These are phyloP conservation scores for Cercopithecus mitis DNA, from an alignment of 2,797 vertebrate genomes.

Conservation along the genomic window DNA sequence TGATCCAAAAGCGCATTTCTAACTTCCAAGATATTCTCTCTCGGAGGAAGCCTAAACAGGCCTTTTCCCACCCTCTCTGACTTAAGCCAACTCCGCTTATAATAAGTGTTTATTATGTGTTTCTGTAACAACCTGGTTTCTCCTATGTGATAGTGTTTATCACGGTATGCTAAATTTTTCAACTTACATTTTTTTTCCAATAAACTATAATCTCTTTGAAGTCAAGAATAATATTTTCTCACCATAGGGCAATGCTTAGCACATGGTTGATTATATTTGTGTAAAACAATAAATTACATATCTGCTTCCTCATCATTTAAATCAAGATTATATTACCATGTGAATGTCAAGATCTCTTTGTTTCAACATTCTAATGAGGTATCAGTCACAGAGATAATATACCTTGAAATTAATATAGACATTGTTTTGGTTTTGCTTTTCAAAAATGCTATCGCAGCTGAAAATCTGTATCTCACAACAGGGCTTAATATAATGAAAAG, in stretches of 20 bases:
- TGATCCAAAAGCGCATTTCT: background rate
- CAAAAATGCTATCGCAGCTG: background rate
- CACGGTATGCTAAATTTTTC: background rate
- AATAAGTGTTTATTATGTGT: background rate
- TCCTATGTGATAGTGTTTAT: background rate
- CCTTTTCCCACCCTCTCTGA: rapidly evolving
- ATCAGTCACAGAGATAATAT: background rate
- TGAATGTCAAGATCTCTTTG: background rate
- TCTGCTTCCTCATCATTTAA: background rate
- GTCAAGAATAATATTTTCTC: background rate
- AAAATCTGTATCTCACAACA: background rate
- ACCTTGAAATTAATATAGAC: constrained; percentile 21
- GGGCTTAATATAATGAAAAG: background rate
- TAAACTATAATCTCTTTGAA: background rate
- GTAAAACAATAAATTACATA: background rate
- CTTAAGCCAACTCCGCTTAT: background rate
- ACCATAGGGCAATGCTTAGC: background rate
- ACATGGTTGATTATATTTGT: background rate
- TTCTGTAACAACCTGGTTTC: background rate
- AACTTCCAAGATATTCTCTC: background rate
- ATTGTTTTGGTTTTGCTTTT: background rate
- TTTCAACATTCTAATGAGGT: constrained; percentile 32
- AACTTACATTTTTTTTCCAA: background rate
- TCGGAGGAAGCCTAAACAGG: background rate
- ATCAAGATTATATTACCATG: background rate